Conservation (phyloP, 2,113 vertebrate species). For the Scomber japonicus region DNA sequence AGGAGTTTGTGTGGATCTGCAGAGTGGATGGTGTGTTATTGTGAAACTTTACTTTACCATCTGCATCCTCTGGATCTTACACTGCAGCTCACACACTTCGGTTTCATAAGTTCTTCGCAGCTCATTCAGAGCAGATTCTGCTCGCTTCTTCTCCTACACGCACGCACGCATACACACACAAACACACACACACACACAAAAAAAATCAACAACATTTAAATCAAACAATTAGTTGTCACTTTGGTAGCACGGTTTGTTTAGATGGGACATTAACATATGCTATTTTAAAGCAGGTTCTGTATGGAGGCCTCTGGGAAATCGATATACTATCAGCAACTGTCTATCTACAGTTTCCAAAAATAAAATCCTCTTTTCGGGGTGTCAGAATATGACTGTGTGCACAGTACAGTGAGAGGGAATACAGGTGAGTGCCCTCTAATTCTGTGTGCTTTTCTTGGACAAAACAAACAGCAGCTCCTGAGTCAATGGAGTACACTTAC, state of each 20-base stretch:
- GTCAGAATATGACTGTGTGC: conserved; percentile 12
- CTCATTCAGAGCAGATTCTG: conserved; percentile 88
- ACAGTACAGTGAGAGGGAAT: conserved; percentile 19
- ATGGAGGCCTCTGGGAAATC: neutral
- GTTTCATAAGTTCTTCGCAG: conserved; percentile 89
- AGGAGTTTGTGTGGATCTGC: neutral
- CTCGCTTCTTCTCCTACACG: conserved; percentile 88
- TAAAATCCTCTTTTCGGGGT: conserved; percentile 16
- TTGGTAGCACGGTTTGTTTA: neutral
- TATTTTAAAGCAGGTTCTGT: conserved; percentile 13
- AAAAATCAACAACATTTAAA: neutral
- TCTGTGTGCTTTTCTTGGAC: conserved; percentile 43
- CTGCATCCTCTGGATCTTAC: conserved; percentile 93
- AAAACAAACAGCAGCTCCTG: conserved; percentile 64
- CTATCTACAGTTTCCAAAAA: conserved; percentile 29
- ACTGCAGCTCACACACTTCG: conserved; percentile 94
- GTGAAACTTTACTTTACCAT: conserved; percentile 86
- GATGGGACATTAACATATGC: neutral
- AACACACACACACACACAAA: neutral
- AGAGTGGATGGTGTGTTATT: neutral
- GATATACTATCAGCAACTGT: conserved; percentile 2
- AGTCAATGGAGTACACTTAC: conserved; percentile 59
- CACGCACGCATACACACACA: conserved; percentile 7
- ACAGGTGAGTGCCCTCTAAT: conserved; percentile 46
- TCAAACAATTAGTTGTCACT: neutral